Evolutionary conservation across 1,140 invertebrate genomes (phyloP), one percentile per base, ranked within the genome.

Genomic region (Venturia canescens): DNA sequence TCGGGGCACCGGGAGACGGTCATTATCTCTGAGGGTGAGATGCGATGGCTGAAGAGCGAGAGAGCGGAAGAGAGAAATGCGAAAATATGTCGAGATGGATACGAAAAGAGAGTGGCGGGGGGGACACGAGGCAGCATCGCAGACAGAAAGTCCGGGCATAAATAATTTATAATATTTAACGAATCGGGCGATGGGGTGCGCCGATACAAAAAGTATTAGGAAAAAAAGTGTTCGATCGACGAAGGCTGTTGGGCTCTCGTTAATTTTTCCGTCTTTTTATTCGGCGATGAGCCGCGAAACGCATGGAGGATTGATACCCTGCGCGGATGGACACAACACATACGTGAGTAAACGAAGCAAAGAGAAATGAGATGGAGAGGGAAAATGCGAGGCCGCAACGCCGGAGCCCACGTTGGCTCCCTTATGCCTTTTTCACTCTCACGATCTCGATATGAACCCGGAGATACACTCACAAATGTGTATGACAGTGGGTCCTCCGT

Each of bases 261-360:
- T 67, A 23, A 9, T 57, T 18, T 23, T 23, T 67, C 23, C 29
- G 26, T 66, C 18, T 67, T 26, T 67, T 26, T 29, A 15, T 7
- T 23, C 4, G 63, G 15, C 29, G 63, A 29, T 67, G 63, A 67
- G 23, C 23, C 26, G 4, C 26, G 4, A 26, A 26, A 26, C 29
- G 63, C 16, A 70, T 70, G 29, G 67, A 70, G 67, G 29, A 70
- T 31, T 70, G 67, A 70, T 70, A 21, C 29, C 6, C n/a, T n/a
- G 16, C 67, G 5, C 67, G 5, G 23, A 67, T 13, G 9, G 15
- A 31, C 16, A 6, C 34, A 18, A 27, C 6, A 31, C 67, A 70
- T 6, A 44, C n/a, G n/a, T n/a, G n/a, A n/a, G n/a, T 44, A 44
- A 44, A 44, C 0, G 13, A 11, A 44, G 38, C 38, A 44, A 44